Percentiles rank a stretch among this genome's conserved stretches.
Evolutionary conservation across 2,888 invertebrate species (phyloP).

Genomic region (Pycnomerus fuliginosus): DNA sequence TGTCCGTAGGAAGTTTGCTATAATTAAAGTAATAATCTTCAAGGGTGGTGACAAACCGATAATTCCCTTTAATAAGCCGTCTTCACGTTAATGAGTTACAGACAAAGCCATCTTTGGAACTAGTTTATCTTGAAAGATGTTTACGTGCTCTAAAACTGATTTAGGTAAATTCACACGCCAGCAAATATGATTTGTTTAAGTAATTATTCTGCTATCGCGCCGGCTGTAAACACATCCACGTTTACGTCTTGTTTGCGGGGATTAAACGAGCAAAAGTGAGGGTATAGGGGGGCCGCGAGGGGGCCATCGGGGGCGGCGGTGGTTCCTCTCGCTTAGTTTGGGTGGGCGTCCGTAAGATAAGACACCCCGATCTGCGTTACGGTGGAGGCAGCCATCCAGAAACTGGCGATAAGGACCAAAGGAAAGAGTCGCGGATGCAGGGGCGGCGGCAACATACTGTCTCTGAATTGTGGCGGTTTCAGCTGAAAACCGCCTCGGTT

Average conservation of each 20-base stretch:
- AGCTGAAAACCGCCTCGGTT: too few relatives aligned
- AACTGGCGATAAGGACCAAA: slow-evolving; percentile 54
- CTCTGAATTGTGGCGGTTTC: too few relatives aligned
- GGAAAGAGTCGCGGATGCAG: slow-evolving; percentile 36
- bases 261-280: slow-evolving; percentile 20
- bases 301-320: slow-evolving; percentile 21
- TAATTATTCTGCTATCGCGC: slow-evolving; percentile 15
- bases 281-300: slow-evolving; percentile 25
- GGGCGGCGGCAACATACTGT: slow-evolving; percentile 19
- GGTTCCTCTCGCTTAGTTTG: slow-evolving; percentile 23
- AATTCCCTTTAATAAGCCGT: too few relatives aligned
- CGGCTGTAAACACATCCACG: slow-evolving; percentile 20
- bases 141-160: too few relatives aligned
- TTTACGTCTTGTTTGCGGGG: slow-evolving; percentile 19
- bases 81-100: too few relatives aligned
- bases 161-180: too few relatives aligned
- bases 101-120: too few relatives aligned
- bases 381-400: slow-evolving; percentile 53
- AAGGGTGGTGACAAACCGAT: too few relatives aligned
- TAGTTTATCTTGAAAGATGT: too few relatives aligned
- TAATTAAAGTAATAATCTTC: too few relatives aligned
- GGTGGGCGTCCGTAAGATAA: slow-evolving; percentile 45
- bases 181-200: slow-evolving; percentile 12
- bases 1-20: too few relatives aligned
- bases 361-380: slow-evolving; percentile 52